These are phyloP conservation scores for Cryptophagus acutangulus DNA, from an alignment of 2,888 invertebrate species.

Conservation along the genomic window DNA sequence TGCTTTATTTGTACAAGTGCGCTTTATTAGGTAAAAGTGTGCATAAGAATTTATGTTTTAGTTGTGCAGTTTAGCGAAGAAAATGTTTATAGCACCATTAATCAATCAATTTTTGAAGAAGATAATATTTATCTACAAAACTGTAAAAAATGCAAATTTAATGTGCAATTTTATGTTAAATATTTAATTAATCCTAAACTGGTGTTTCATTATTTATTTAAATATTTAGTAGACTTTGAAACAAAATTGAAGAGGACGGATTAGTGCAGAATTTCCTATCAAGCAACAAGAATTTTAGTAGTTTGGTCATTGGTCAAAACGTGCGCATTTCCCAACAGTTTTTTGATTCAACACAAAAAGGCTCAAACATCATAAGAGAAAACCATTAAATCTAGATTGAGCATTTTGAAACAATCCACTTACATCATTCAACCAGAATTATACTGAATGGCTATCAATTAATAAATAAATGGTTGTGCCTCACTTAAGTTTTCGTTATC, in stretches of 20 bases:
- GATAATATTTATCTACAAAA: too few relatives aligned
- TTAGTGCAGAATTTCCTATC: conserved; percentile 6
- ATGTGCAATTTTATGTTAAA: too few relatives aligned
- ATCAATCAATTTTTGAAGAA: too few relatives aligned
- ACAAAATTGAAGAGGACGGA: conserved; percentile 3
- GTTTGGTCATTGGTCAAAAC: not conserved
- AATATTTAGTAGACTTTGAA: not conserved
- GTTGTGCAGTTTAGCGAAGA: not conserved
- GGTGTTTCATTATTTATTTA: not conserved
- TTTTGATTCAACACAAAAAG: not conserved
- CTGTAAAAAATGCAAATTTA: too few relatives aligned
- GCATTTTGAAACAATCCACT: conserved; percentile 14
- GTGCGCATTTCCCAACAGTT: too few relatives aligned
- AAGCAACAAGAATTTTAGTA: conserved; percentile 1
- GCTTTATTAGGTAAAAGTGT: too few relatives aligned
- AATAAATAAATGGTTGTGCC: too few relatives aligned
- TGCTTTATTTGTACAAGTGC: conserved; percentile 7
- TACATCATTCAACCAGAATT: conserved; percentile 2
- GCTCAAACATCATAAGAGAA: not conserved
- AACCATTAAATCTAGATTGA: conserved; percentile 19
- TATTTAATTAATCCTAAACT: too few relatives aligned
- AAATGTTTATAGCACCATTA: conserved; percentile 6
- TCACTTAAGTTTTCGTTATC: too few relatives aligned
- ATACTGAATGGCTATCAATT: too few relatives aligned
- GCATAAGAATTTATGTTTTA: conserved; percentile 2